Conservation (phyloP, 2,888 invertebrate species). For the Desoria tigrina region DNA sequence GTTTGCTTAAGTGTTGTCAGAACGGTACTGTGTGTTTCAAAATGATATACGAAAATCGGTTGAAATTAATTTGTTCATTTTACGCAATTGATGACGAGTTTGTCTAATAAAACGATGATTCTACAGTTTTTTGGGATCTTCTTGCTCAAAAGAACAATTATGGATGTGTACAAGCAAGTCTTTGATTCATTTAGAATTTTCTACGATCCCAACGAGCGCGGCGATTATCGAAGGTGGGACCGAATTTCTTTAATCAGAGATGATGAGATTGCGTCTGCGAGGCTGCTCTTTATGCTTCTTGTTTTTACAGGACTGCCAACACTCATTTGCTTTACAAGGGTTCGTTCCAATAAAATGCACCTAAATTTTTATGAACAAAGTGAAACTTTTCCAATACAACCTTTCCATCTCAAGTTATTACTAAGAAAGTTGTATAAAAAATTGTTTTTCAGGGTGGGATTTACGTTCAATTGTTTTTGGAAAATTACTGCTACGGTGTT, state of each 20-base stretch:
- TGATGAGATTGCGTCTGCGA: not conserved
- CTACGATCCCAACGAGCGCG: not conserved
- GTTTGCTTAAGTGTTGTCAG: too few species aligned
- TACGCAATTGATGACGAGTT: too few species aligned
- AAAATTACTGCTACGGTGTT: not conserved
- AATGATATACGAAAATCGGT: too few species aligned
- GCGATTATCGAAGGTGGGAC: not conserved
- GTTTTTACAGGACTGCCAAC: not conserved
- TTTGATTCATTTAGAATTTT: not conserved
- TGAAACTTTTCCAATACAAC: too few species aligned
- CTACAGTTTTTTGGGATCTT: too few species aligned
- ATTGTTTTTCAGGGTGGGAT: not conserved
- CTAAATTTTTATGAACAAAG: too few species aligned
- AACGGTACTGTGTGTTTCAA: too few species aligned
- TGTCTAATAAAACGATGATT: too few species aligned
- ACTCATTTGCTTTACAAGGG: not conserved
- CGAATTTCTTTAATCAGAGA: not conserved
- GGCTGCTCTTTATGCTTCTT: not conserved
- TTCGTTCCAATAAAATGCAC: too few species aligned
- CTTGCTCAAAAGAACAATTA: not conserved
- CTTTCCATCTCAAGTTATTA: too few species aligned
- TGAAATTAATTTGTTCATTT: too few species aligned
- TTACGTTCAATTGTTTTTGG: not conserved
- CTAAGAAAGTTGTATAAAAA: too few species aligned
- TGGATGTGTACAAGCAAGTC: not conserved